phyloP scores from a whole-genome alignment of 2,113 vertebrate species.

The Baryphthengus martii region DNA sequence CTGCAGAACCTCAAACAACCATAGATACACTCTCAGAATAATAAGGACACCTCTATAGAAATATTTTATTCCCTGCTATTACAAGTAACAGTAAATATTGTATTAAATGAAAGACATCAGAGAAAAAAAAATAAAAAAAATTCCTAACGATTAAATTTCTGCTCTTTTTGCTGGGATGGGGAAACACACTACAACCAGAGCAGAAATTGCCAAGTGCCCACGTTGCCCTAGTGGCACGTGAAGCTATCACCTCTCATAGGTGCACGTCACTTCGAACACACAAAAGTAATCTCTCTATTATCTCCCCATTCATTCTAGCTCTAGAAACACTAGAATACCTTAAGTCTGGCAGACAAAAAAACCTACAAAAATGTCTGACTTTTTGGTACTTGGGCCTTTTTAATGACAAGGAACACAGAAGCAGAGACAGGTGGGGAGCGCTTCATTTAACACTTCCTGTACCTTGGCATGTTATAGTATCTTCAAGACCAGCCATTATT shows the following conservation, averaged over 20 bases:
- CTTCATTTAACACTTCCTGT: background rate
- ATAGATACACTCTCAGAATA: background rate
- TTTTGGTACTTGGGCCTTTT: background rate
- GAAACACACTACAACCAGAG: background rate
- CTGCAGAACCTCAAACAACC: background rate
- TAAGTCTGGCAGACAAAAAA: background rate
- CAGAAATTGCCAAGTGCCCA: background rate
- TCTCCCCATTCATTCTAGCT: background rate
- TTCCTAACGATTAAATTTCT: background rate
- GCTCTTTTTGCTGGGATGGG: background rate
- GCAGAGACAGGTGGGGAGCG: fast-evolving
- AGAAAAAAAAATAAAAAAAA: no score
- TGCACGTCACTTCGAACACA: background rate
- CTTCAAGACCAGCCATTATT: background rate
- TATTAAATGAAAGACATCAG: background rate
- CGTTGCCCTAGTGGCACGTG: fast-evolving
- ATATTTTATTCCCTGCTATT: background rate
- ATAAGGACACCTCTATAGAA: background rate
- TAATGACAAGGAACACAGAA: background rate
- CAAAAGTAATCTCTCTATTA: background rate
- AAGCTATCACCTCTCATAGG: background rate
- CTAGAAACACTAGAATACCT: background rate
- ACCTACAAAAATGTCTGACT: background rate
- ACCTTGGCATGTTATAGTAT: background rate
- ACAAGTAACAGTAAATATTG: background rate